Conservation (phyloP, 2,797 vertebrate species). For the Chaetodon trifasciatus region DNA sequence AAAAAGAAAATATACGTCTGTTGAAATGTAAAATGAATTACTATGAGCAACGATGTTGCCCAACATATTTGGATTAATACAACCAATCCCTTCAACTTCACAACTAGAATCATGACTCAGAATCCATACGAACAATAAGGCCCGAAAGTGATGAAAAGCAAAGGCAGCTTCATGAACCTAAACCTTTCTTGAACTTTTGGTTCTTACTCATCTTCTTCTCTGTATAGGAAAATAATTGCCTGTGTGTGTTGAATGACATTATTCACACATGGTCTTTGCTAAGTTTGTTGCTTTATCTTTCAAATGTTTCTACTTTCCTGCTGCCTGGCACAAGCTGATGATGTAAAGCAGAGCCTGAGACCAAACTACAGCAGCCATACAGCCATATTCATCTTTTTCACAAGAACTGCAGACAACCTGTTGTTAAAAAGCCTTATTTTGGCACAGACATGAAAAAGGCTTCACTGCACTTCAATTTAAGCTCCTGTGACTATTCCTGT, state of each 20-base stretch:
- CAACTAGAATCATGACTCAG: not conserved
- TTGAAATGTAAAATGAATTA: not conserved
- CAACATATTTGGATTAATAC: not conserved
- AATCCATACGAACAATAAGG: not conserved
- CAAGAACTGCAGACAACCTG: conserved; percentile 19
- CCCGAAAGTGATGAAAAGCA: not conserved
- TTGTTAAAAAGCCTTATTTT: conserved; percentile 47
- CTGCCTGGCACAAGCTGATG: not conserved
- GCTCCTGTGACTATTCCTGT: conserved; percentile 53
- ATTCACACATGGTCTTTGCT: not conserved
- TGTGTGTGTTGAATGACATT: not conserved
- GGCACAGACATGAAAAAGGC: conserved; percentile 42
- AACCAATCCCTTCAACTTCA: not conserved
- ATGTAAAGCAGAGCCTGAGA: not conserved
- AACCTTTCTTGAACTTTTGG: not conserved
- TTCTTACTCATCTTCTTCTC: not conserved
- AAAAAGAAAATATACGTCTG: not conserved
- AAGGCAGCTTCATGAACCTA: not conserved
- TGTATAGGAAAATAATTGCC: no score
- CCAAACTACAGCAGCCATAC: not conserved
- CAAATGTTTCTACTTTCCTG: not conserved
- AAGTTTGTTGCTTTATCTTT: not conserved
- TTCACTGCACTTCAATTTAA: conserved; percentile 52
- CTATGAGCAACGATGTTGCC: not conserved
- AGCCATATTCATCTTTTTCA: not conserved